phyloP scores from a whole-genome alignment of 2,113 vertebrate genomes.

The Sturnira hondurensis region DNA sequence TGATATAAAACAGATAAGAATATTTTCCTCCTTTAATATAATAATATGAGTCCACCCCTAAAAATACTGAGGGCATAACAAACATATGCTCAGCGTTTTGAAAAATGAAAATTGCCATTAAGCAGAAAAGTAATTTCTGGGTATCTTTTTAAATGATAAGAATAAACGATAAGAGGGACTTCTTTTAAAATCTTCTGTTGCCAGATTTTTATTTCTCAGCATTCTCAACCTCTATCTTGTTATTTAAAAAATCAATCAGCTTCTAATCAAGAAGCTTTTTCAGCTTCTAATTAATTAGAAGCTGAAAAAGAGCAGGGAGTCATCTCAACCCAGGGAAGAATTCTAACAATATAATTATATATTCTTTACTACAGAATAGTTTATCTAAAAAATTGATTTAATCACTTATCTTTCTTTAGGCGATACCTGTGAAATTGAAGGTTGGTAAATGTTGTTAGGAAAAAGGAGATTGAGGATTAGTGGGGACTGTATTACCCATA shows the following conservation, averaged over 20 bases:
- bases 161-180: background rate
- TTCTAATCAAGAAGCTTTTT: no score
- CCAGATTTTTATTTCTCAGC: background rate
- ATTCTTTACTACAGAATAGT: background rate
- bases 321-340: background rate
- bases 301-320: background rate
- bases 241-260: background rate
- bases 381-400: background rate
- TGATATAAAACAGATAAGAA: background rate
- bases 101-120: background rate
- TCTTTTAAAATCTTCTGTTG: background rate
- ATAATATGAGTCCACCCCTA: background rate
- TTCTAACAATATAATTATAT: background rate
- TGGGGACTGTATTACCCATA: background rate
- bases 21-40: background rate
- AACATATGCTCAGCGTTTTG: background rate
- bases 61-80: background rate
- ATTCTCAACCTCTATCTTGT: background rate
- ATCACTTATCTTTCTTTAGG: background rate
- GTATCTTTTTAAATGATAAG: background rate
- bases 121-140: background rate
- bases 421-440: background rate
- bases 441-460: background rate
- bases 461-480: background rate
- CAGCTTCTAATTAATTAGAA: background rate